These are phyloP conservation scores for Clarias gariepinus DNA, from an alignment of 2,113 vertebrate genomes.

Conservation along the genomic window DNA sequence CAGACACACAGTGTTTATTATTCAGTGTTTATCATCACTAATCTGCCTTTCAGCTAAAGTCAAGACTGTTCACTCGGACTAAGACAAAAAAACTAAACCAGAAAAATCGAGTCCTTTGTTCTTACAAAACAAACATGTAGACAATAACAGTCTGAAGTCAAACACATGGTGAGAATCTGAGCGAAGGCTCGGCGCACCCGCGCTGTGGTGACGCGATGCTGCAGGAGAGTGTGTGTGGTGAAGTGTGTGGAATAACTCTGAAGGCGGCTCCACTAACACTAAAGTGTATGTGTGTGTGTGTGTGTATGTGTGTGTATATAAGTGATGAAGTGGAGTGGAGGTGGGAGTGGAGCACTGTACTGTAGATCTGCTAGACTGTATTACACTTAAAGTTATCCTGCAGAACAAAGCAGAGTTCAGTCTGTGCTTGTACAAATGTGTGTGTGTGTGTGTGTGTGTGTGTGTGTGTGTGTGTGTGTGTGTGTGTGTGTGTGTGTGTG, in stretches of 20 bases:
- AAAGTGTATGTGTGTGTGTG: no score
- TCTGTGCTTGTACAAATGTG: conserved; percentile 9
- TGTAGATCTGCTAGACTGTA: neutral
- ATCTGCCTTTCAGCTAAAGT: neutral
- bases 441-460: no score
- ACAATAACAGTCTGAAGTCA: neutral
- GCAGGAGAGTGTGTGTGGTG: neutral
- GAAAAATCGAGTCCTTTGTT: no score
- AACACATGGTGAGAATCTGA: neutral
- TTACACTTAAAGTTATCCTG: neutral
- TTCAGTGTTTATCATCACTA: no score
- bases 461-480: no score
- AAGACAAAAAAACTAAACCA: neutral
- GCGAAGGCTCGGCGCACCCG: no score
- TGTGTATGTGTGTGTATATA: neutral
- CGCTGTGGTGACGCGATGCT: neutral
- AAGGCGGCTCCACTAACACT: neutral
- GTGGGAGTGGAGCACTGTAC: neutral
- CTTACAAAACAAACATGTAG: neutral
- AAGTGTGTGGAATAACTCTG: neutral
- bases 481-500: no score
- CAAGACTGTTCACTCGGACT: neutral
- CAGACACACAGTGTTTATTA: neutral
- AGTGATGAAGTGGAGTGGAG: neutral
- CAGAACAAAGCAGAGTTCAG: neutral